phyloP scores from a whole-genome alignment of 2,797 vertebrate species.

The Carapus acus region DNA sequence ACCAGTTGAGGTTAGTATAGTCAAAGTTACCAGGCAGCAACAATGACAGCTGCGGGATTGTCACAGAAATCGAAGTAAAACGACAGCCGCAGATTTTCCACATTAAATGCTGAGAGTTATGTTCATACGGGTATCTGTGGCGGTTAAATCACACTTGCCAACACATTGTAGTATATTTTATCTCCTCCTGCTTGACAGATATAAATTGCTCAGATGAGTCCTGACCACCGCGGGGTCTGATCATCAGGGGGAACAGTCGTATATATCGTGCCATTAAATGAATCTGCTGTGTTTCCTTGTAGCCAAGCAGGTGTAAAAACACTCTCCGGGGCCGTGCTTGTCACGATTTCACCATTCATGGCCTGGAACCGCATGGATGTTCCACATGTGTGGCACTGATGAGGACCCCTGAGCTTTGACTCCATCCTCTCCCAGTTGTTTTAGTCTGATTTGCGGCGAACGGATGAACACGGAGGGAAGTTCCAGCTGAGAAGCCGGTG shows the following conservation, averaged over 20 bases:
- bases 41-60: background rate
- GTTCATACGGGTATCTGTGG: constrained; percentile 28
- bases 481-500: constrained; percentile 34
- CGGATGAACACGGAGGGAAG: constrained; percentile 34
- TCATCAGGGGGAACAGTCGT: constrained; percentile 17
- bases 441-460: constrained; percentile 46
- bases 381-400: constrained; percentile 43
- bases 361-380: constrained; percentile 29
- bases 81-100: background rate
- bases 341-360: constrained; percentile 20
- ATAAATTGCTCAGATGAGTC: constrained; percentile 34
- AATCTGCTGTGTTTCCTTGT: constrained; percentile 27
- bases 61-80: background rate
- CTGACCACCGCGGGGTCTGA: constrained; percentile 11
- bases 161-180: constrained; percentile 14
- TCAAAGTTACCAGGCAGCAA: constrained; percentile 2
- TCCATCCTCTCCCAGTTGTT: constrained; percentile 35
- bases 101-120: constrained; percentile 6
- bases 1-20: constrained; percentile 44
- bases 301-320: constrained; percentile 49
- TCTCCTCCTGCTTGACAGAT: constrained; percentile 20
- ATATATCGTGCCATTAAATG: constrained; percentile 35
- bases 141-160: constrained; percentile 14
- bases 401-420: constrained; percentile 33
- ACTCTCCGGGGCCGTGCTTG: constrained; percentile 21